Evolutionary conservation across 2,113 vertebrate genomes (phyloP), one percentile per base, ranked within the genome.

Genomic region (Tetrao urogallus): DNA sequence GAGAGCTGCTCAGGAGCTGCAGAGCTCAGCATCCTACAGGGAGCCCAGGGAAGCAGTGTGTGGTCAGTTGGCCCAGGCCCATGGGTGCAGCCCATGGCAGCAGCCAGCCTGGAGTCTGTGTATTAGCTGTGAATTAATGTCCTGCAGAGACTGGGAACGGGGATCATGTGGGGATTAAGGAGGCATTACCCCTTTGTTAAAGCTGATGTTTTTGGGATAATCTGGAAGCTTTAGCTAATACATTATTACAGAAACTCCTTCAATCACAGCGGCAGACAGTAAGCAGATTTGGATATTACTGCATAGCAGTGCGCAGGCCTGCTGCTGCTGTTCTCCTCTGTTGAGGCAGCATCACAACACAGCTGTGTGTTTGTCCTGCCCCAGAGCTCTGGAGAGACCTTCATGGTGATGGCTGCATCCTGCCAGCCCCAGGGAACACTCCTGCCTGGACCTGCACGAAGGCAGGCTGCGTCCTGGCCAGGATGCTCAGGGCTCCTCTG

Each of bases 191-290:
- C 96, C 96, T 96, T 97, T 97, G 97, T 97, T 96, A 95, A 95
- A 96, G 97, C 97, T 97, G 97, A 97, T 97, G 97, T 97, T 97
- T 97, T 94, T 70, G 92, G 97, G 96, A 97, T 97, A 97, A 97
- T 97, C 97, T 97, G 96, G 86, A 95, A 95, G 96, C 96, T 97
- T 97, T 97, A 96, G 96, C 97, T 97, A 97, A 97, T 97, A 96
- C 97, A 96, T 96, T 96, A 97, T 97, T 97, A 96, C 96, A 97
- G 96, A 95, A 97, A 95, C 95, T 95, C 95, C 95, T 96, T 97
- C 96, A 97, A 96, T 97, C 96, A 96, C 86, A 94, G 96, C 81
- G 50, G 92, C 96, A 96, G 95, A 95, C 96, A 95, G 94, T 96
- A 97, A 97, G 97, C 95, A 97, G 97, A 97, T 97, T 97, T 96